These are phyloP conservation scores for Akabosia matsudoensis DNA, from an alignment of 1,140 invertebrate species.

Conservation along the genomic window DNA sequence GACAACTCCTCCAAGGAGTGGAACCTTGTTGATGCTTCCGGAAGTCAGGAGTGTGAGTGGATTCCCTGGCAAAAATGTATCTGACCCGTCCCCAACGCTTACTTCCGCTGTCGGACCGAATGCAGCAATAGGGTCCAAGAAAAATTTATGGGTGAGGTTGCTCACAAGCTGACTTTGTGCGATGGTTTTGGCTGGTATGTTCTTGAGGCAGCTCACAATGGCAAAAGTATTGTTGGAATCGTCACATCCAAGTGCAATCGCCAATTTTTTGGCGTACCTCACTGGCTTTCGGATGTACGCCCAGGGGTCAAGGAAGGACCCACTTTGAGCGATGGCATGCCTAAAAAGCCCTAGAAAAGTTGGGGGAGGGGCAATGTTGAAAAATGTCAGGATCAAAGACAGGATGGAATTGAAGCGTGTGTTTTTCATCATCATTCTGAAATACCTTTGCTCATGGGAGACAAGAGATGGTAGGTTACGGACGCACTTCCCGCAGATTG, in stretches of 20 bases:
- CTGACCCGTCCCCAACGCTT: neutral
- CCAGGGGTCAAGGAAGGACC: constrained; percentile 18
- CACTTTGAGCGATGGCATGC: constrained; percentile 21
- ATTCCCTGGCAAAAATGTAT: neutral
- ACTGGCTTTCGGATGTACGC: neutral
- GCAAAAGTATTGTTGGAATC: neutral
- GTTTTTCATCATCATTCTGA: neutral
- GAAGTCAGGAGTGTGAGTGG: neutral
- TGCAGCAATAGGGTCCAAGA: constrained; percentile 5
- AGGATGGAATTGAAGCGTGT: too few species aligned
- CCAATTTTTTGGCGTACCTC: constrained; percentile 17
- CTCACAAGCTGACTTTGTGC: neutral
- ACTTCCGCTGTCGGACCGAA: neutral
- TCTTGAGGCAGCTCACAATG: neutral
- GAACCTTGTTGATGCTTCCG: neutral
- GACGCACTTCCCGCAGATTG: neutral
- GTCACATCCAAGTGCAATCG: neutral
- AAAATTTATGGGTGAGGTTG: neutral
- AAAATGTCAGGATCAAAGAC: too few species aligned
- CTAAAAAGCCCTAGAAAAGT: constrained; percentile 4
- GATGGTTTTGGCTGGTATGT: neutral
- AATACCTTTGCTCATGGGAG: constrained; percentile 4
- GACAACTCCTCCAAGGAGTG: neutral
- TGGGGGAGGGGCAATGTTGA: too few species aligned
- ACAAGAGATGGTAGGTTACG: neutral